Evolutionary conservation across 2,113 vertebrate species (phyloP), one percentile per base, ranked within the genome.

Genomic region (Mesocricetus auratus): DNA sequence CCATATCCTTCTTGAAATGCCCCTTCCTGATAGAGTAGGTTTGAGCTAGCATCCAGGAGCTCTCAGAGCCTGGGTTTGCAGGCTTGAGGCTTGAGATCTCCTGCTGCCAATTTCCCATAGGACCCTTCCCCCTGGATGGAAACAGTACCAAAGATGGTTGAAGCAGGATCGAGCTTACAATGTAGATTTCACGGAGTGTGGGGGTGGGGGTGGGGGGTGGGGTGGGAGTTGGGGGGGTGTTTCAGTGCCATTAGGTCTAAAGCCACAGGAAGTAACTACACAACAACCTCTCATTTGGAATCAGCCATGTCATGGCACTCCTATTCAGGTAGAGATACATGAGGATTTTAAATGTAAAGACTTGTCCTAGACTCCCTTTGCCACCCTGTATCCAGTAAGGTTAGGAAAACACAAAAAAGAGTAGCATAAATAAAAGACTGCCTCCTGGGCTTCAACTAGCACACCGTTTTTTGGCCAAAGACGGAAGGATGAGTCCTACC

Each of bases 261-360:
- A 81, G n/a, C 66, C 81, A 81, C 12, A 7, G 47, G 93, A 81
- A 36, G n/a, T 33, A 64, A 75, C 71, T 82, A n/a, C 53, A 31
- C 15, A 50, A 16, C 16, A 58, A 13, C 17, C 21, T 93, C 45
- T 92, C 17, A 3, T 82, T 81, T 45, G 94, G 47, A 60, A 91
- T 45, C 86, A 78, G 22, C 33, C 45, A 31, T n/a, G 6, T 24
- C 21, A n/a, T 0, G n/a, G 7, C 9, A 21, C 5, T 87, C 29
- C 62, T 77, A 47, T 77, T 16, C 6, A 6, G 39, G 45, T 53
- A 42, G 42, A 71, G 39, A 24, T 60, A 77, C 75, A 81, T 77
- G 53, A 95, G 60, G 66, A 69, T 77, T 73, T 94, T 68, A 62
- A 90, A 60, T 60, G 73, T 75, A 53, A 95, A 90, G 95, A 50